Percentiles rank a stretch among this genome's conserved stretches.
Evolutionary conservation across 2,797 vertebrate genomes (phyloP).

Genomic region (Acrossocheilus wenchowensis): DNA sequence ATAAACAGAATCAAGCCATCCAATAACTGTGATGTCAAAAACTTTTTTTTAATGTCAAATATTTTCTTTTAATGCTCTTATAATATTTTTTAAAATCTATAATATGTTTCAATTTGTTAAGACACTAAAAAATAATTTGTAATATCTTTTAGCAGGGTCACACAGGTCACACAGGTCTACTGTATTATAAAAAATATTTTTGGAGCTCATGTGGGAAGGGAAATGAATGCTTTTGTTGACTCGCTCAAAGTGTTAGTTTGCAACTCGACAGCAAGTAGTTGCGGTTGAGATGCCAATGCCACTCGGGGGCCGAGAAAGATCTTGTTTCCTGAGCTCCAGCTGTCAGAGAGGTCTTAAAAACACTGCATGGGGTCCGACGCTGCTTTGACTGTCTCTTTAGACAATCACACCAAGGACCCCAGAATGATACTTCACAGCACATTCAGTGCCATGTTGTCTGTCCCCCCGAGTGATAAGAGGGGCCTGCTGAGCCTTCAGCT

Average conservation of each 20-base stretch:
- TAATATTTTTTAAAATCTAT: too few relatives aligned
- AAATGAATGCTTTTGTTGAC: conserved; percentile 1
- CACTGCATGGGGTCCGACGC: not conserved
- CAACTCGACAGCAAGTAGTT: not conserved
- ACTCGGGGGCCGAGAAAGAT: not conserved
- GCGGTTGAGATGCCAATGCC: not conserved
- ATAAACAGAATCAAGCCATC: not conserved
- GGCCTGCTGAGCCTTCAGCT: not conserved
- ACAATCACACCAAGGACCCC: not conserved
- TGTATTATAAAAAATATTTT: not conserved
- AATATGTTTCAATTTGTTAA: not conserved
- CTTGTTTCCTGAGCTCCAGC: conserved; percentile 32
- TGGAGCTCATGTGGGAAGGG: not conserved
- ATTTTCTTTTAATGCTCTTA: too few relatives aligned
- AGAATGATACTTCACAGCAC: conserved; percentile 13
- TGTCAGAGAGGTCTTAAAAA: conserved; percentile 16
- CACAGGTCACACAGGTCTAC: not conserved
- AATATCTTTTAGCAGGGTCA: not conserved
- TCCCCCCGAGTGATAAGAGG: not conserved
- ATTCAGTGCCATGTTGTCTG: not conserved
- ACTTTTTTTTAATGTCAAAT: too few relatives aligned
- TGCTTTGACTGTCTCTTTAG: conserved; percentile 9
- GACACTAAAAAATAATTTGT: not conserved
- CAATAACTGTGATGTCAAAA: not conserved
- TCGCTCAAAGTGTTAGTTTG: conserved; percentile 12